These are phyloP conservation scores for Phania funesta DNA, from an alignment of 2,888 invertebrate genomes.

Conservation along the genomic window DNA sequence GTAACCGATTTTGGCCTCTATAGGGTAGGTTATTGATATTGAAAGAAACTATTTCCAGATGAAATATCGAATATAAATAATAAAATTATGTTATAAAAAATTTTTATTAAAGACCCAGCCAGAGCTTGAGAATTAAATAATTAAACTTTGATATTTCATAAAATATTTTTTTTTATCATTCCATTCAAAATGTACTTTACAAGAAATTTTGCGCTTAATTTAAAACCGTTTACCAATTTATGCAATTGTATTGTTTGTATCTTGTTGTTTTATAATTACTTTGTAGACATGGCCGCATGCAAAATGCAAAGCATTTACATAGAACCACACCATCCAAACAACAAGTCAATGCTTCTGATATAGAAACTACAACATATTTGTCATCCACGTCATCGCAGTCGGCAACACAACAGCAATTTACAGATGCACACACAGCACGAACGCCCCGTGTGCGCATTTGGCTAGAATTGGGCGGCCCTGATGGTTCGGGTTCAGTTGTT, in stretches of 20 bases:
- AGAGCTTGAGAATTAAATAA: no score
- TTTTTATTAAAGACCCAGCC: no score
- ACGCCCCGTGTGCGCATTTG: conserved; percentile 85
- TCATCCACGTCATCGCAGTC: conserved; percentile 4
- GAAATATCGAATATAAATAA: no score
- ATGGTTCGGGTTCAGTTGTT: conserved; percentile 83
- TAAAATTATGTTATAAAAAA: no score
- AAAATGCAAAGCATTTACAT: conserved; percentile 40
- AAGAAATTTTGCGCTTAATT: neutral
- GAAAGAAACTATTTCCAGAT: no score
- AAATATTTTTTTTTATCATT: no score
- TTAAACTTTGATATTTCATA: no score
- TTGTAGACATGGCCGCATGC: conserved; percentile 62
- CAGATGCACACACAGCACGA: conserved; percentile 58
- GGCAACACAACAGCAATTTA: conserved; percentile 5
- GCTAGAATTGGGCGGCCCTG: conserved; percentile 85
- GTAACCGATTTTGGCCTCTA: no score
- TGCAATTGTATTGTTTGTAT: neutral
- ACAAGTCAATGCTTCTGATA: conserved; percentile 34
- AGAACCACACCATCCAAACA: conserved; percentile 37
- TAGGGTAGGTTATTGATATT: no score
- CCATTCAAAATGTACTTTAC: no score
- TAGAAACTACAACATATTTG: conserved; percentile 46
- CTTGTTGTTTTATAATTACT: neutral
- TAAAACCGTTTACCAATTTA: neutral